These are phyloP conservation scores for Eupithecia insigniata DNA, from an alignment of 2,888 invertebrate species.

Conservation along the genomic window DNA sequence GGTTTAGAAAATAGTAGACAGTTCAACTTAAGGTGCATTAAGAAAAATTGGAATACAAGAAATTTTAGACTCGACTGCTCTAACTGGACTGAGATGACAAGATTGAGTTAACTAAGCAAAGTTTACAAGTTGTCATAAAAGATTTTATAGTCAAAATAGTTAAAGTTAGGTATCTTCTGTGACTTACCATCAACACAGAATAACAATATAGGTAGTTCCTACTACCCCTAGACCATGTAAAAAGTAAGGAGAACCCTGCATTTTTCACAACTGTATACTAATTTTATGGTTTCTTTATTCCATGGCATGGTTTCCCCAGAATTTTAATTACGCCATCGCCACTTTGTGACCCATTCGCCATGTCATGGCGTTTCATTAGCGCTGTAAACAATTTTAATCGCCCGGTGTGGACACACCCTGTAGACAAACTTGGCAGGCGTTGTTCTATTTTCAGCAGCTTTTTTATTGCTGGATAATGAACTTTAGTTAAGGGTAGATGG, in stretches of 20 bases:
- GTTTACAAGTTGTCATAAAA: too few relatives aligned
- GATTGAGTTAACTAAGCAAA: too few relatives aligned
- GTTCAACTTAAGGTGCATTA: neutral
- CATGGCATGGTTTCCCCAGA: slow-evolving; percentile 48
- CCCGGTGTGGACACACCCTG: slow-evolving; percentile 64
- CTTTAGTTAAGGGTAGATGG: neutral
- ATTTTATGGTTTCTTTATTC: neutral
- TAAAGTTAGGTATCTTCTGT: too few relatives aligned
- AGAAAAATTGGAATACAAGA: neutral
- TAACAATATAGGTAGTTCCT: too few relatives aligned
- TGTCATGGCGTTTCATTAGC: slow-evolving; percentile 75
- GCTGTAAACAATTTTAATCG: slow-evolving; percentile 78
- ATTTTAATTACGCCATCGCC: slow-evolving; percentile 65
- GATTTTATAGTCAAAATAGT: too few relatives aligned
- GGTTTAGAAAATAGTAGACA: neutral
- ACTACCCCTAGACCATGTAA: too few relatives aligned
- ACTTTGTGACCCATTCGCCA: slow-evolving; percentile 51
- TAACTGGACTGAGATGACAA: neutral
- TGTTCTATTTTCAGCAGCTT: slow-evolving; percentile 10
- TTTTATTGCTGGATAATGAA: neutral
- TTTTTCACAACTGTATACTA: neutral
- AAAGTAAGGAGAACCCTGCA: neutral
- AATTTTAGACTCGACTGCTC: neutral
- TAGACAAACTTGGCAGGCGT: slow-evolving; percentile 39
- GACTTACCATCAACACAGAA: too few relatives aligned